A percentile compares a stretch with the other conserved stretches of the same genome.
These are phyloP conservation scores for Ceryle rudis DNA, from an alignment of 2,797 vertebrate species.

Conservation along the genomic window DNA sequence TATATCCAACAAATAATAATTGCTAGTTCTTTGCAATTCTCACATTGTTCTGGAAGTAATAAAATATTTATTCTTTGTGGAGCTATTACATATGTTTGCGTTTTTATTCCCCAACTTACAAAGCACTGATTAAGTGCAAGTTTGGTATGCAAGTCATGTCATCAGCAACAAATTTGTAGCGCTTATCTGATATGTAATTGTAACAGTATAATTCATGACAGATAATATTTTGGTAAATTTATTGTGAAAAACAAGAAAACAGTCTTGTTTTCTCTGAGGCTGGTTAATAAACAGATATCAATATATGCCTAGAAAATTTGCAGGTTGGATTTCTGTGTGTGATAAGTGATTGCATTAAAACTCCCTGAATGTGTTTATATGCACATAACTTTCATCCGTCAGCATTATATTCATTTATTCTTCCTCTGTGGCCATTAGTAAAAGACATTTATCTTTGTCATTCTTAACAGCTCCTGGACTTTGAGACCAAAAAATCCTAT, in stretches of 20 bases:
- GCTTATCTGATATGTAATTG: conserved; percentile 71
- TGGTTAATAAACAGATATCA: conserved; percentile 72
- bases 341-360: conserved; percentile 66
- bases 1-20: conserved; percentile 59
- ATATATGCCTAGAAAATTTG: conserved; percentile 65
- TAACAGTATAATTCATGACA: conserved; percentile 59
- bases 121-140: conserved; percentile 62
- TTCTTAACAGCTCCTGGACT: conserved; percentile 90
- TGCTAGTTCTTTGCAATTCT: conserved; percentile 65
- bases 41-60: conserved; percentile 64
- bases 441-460: conserved; percentile 79
- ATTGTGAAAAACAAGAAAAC: conserved; percentile 59
- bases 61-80: conserved; percentile 72
- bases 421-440: conserved; percentile 75
- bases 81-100: conserved; percentile 16
- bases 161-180: conserved; percentile 65
- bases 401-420: conserved; percentile 71
- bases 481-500: conserved; percentile 92
- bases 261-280: conserved; percentile 50
- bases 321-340: conserved; percentile 36
- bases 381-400: conserved; percentile 73
- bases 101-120: conserved; percentile 62
- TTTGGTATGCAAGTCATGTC: conserved; percentile 54
- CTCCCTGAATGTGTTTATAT: conserved; percentile 57
- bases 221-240: conserved; percentile 64